Evolutionary conservation across 2,888 invertebrate species (phyloP).

Genomic region (Acleris holmiana): DNA sequence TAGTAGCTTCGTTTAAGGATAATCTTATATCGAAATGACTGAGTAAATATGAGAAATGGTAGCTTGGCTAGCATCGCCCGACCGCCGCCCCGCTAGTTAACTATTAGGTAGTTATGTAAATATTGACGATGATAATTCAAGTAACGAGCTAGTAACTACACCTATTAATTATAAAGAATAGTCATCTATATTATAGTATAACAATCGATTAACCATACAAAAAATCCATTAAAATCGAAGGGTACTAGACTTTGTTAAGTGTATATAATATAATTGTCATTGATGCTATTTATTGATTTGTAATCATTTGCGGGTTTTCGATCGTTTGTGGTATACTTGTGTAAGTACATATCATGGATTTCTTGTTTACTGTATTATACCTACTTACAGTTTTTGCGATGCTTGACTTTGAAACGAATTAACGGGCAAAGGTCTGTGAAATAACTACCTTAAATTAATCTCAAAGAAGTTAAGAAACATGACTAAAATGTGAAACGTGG

Average conservation of each 20-base stretch:
- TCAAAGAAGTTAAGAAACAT: slow-evolving; percentile 4
- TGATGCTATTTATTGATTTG: slow-evolving; percentile 79
- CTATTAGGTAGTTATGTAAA: slow-evolving; percentile 77
- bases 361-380: slow-evolving; percentile 61
- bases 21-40: too few species aligned
- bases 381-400: slow-evolving; percentile 32
- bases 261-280: slow-evolving; percentile 78
- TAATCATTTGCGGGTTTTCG: slow-evolving; percentile 76
- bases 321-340: slow-evolving; percentile 81
- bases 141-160: slow-evolving; percentile 66
- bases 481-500: too few species aligned
- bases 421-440: not conserved
- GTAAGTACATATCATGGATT: slow-evolving; percentile 82
- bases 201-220: slow-evolving; percentile 72
- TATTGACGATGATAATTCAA: slow-evolving; percentile 68
- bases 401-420: slow-evolving; percentile 23
- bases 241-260: slow-evolving; percentile 81
- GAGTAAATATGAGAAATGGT: not conserved
- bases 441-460: slow-evolving; percentile 30
- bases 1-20: too few species aligned
- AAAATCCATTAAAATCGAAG: slow-evolving; percentile 80
- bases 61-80: slow-evolving; percentile 34
- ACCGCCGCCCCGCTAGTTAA: slow-evolving; percentile 52
- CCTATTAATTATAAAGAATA: slow-evolving; percentile 64
- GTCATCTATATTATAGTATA: slow-evolving; percentile 60